phyloP scores from a whole-genome alignment of 2,797 vertebrate genomes.

The Florisuga fusca region DNA sequence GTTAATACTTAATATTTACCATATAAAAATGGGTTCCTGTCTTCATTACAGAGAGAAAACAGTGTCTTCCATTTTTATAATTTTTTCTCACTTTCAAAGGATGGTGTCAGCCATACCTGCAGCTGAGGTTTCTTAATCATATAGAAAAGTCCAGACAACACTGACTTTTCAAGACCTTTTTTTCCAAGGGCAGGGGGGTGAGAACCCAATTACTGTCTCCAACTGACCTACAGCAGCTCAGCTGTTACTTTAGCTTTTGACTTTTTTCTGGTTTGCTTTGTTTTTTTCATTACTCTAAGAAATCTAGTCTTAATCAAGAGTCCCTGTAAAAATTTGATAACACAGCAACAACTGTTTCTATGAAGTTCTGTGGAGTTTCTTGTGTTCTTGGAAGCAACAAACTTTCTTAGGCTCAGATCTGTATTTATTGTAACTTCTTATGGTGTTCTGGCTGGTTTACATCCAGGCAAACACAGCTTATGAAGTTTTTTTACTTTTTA shows the following conservation, averaged over 20 bases:
- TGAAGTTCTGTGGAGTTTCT: background rate
- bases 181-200: background rate
- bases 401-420: background rate
- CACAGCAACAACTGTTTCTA: background rate
- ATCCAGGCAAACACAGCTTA: background rate
- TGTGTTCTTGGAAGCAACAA: background rate
- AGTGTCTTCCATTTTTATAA: background rate
- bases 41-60: background rate
- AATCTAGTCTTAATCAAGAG: background rate
- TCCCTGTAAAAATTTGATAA: background rate
- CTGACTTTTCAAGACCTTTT: background rate
- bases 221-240: background rate
- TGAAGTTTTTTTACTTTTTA: background rate
- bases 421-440: too few species aligned
- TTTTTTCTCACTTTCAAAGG: background rate
- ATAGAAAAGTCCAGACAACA: background rate
- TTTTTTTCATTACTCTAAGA: background rate
- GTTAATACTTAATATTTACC: background rate
- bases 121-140: background rate
- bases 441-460: background rate
- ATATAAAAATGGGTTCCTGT: background rate
- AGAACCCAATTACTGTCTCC: background rate
- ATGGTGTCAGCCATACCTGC: fast-evolving
- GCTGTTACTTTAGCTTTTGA: background rate
- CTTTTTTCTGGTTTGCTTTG: background rate